Percentiles rank a stretch among this genome's conserved stretches.
Conservation (phyloP, 2,888 invertebrate genomes). For the Andrena hattorfiana region DNA sequence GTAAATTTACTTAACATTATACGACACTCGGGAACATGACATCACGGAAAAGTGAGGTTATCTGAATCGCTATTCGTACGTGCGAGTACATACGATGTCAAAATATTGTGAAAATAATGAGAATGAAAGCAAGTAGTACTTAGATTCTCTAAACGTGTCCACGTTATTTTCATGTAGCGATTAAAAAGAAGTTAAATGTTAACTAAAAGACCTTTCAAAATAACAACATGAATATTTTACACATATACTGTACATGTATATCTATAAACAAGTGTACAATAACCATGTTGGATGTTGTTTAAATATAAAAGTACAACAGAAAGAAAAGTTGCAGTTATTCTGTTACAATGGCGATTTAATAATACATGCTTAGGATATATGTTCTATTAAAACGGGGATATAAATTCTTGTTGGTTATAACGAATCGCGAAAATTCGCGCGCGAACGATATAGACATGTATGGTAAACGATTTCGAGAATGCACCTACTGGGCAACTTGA, state of each 20-base stretch:
- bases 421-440: constrained; percentile 37
- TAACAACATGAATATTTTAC: background rate
- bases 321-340: constrained; percentile 6
- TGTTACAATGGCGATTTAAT: background rate
- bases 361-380: background rate
- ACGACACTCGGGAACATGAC: background rate
- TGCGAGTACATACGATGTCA: constrained; percentile 30
- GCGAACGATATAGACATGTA: constrained; percentile 28
- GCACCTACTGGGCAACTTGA: constrained; percentile 82
- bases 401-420: background rate
- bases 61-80: constrained; percentile 24
- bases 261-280: background rate
- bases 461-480: constrained; percentile 48
- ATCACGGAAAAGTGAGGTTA: constrained; percentile 63
- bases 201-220: background rate
- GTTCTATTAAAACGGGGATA: background rate
- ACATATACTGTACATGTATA: background rate
- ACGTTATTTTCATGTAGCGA: background rate
- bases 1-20: background rate
- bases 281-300: background rate
- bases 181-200: background rate
- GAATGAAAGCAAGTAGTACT: background rate
- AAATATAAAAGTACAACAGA: background rate
- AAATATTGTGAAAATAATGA: background rate
- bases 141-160: background rate